Conservation (phyloP, 2,888 invertebrate genomes). For the Mellilla xanthometata region DNA sequence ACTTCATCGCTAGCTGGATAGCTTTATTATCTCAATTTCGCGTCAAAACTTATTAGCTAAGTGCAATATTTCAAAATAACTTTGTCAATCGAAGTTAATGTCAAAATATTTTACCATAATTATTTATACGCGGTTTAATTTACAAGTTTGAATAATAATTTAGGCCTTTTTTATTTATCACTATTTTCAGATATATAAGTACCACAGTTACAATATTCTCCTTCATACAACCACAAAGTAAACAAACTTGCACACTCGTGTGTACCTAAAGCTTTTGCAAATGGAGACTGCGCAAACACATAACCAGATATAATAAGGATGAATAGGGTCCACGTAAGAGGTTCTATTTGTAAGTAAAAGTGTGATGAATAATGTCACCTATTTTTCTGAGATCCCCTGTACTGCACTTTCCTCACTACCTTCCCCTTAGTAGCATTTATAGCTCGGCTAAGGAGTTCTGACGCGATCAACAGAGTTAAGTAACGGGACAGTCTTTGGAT, state of each 20-base stretch:
- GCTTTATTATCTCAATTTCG: slow-evolving; percentile 10
- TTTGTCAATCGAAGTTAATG: slow-evolving; percentile 14
- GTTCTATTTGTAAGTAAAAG: slow-evolving; percentile 35
- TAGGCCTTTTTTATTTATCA: too few species aligned
- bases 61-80: slow-evolving; percentile 14
- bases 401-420: slow-evolving; percentile 3
- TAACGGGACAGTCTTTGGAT: too few species aligned
- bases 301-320: slow-evolving; percentile 38
- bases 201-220: too few species aligned
- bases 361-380: slow-evolving; percentile 40
- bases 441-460: too few species aligned
- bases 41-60: slow-evolving; percentile 11
- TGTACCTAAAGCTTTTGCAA: slow-evolving; percentile 14
- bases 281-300: slow-evolving; percentile 19
- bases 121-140: neutral
- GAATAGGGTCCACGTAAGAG: slow-evolving; percentile 38
- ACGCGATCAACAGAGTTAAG: too few species aligned
- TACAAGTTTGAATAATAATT: neutral
- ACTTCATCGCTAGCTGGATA: neutral
- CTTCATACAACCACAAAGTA: too few species aligned
- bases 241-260: neutral
- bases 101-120: slow-evolving; percentile 3
- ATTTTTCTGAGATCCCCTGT: slow-evolving; percentile 27
- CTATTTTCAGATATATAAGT: too few species aligned
- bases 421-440: slow-evolving; percentile 32